phyloP scores from a whole-genome alignment of 2,888 invertebrate species.

The Scaptomyza cyrtandrae region DNA sequence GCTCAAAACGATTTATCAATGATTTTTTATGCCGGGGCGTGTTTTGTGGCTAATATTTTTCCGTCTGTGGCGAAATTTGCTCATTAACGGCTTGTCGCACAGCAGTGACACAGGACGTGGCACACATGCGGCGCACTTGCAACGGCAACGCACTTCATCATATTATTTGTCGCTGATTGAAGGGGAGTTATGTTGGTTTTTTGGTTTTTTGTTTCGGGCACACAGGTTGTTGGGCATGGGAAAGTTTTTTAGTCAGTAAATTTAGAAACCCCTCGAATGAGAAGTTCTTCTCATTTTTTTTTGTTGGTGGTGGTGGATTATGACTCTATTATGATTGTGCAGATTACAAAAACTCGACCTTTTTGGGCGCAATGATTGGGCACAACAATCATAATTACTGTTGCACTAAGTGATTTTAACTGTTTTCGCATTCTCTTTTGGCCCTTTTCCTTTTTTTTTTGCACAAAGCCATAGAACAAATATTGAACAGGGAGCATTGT shows the following conservation, averaged over 20 bases:
- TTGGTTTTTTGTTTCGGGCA: not conserved
- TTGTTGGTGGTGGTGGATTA: conserved; percentile 58
- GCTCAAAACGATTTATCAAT: conserved; percentile 28
- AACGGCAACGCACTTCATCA: conserved; percentile 35
- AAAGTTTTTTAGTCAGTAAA: too few relatives aligned
- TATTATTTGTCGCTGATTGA: conserved; percentile 56
- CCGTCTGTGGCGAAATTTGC: conserved; percentile 71
- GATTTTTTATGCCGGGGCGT: conserved; percentile 73
- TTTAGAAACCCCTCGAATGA: not conserved
- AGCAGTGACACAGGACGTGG: conserved; percentile 42
- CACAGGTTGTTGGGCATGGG: conserved; percentile 48
- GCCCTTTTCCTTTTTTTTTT: not conserved
- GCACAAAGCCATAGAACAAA: conserved; percentile 21
- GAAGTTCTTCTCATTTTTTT: not conserved
- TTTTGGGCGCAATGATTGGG: conserved; percentile 34
- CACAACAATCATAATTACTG: conserved; percentile 54
- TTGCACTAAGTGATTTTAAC: conserved; percentile 49
- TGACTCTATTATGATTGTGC: conserved; percentile 59
- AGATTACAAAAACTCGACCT: conserved; percentile 25
- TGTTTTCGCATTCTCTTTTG: conserved; percentile 21
- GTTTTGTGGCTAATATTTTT: conserved; percentile 83
- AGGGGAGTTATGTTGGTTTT: conserved; percentile 42
- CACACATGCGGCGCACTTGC: conserved; percentile 78
- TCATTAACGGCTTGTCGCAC: conserved; percentile 73
- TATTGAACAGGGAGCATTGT: too few relatives aligned